Percentiles rank a stretch among this genome's conserved stretches.
These are phyloP conservation scores for Ondatra zibethicus DNA, from an alignment of 2,113 vertebrate species.

Conservation along the genomic window DNA sequence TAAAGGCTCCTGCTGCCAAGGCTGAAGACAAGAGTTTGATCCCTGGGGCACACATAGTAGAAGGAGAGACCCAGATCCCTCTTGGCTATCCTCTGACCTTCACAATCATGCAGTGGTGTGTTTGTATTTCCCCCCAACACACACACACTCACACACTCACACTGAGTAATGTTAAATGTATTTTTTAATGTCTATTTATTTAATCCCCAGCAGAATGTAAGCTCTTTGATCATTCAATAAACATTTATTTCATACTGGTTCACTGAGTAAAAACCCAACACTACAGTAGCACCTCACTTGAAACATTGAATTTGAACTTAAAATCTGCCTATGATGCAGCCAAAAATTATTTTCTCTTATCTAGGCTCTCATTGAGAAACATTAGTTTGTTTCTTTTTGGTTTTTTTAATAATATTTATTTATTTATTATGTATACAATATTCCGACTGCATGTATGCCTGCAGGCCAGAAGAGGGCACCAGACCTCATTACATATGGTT, in stretches of 20 bases:
- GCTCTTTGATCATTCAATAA: background rate
- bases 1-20: too few relatives aligned
- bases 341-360: slow-evolving; percentile 32
- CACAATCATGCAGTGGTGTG: too few relatives aligned
- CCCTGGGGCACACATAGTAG: background rate
- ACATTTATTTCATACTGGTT: background rate
- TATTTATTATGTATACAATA: too few relatives aligned
- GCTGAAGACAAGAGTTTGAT: background rate
- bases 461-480: too few relatives aligned
- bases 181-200: background rate
- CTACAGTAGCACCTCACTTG: background rate
- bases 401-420: too few relatives aligned
- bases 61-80: background rate
- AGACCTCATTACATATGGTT: too few relatives aligned
- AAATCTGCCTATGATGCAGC: background rate
- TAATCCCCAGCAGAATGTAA: background rate
- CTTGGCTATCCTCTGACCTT: background rate
- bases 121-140: fast-evolving
- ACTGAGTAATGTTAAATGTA: background rate
- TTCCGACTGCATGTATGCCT: too few relatives aligned
- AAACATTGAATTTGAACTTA: slow-evolving; percentile 11
- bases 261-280: slow-evolving; percentile 37
- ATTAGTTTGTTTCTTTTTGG: background rate
- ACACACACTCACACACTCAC: background rate
- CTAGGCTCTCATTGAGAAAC: background rate